These are phyloP conservation scores for Zonitis immaculata DNA, from an alignment of 2,888 invertebrate species.

Conservation along the genomic window DNA sequence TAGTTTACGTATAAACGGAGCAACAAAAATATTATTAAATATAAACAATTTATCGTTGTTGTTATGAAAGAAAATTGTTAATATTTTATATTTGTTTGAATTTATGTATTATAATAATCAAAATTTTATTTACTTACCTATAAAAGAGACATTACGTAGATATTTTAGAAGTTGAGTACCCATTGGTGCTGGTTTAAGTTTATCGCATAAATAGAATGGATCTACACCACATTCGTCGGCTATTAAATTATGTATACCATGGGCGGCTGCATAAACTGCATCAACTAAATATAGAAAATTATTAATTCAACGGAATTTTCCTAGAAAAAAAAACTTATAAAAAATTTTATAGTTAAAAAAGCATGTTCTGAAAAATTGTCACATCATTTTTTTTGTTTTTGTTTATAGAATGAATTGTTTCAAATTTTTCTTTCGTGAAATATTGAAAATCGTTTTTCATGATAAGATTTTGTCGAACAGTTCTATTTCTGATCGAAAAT, in stretches of 20 bases:
- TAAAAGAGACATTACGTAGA: conserved; percentile 60
- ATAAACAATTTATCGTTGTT: not conserved
- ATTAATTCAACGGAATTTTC: no score
- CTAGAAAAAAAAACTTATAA: no score
- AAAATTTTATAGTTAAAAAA: no score
- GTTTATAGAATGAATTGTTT: no score
- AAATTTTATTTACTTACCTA: conserved; percentile 36
- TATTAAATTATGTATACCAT: conserved; percentile 62
- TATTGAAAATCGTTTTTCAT: no score
- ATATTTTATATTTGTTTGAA: not conserved
- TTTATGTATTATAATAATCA: not conserved
- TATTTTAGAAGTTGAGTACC: conserved; percentile 58
- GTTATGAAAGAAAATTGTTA: not conserved
- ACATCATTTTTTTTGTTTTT: no score
- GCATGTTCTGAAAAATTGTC: no score
- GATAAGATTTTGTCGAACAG: no score
- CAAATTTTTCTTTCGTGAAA: no score
- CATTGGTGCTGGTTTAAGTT: conserved; percentile 49
- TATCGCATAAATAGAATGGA: conserved; percentile 47
- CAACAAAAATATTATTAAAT: not conserved
- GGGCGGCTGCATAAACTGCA: conserved; percentile 72
- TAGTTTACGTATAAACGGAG: no score
- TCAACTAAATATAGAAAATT: conserved; percentile 52
- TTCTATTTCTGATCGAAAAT: no score
- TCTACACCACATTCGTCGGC: conserved; percentile 53